A percentile compares a stretch with the other conserved stretches of the same genome.
Evolutionary conservation across 2,113 vertebrate species (phyloP).

Genomic region (Pantherophis guttatus): DNA sequence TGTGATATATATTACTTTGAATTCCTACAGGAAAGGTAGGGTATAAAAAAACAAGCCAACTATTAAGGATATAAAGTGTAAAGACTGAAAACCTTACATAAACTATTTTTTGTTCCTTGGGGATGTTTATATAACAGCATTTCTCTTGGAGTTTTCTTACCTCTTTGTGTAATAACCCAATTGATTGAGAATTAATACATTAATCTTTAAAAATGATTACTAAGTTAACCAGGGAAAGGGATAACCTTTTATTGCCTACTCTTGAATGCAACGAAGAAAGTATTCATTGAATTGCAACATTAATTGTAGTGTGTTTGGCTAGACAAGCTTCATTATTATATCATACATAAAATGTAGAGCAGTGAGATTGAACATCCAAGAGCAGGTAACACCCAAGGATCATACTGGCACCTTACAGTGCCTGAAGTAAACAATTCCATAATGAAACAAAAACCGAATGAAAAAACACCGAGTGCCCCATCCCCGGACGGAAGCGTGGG

Average conservation of each 20-base stretch:
- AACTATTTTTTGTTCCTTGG: slow-evolving; percentile 5
- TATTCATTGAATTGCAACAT: neutral
- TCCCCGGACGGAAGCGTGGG: neutral
- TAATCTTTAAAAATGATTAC: neutral
- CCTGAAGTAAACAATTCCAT: neutral
- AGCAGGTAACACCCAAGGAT: neutral
- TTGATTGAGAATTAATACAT: neutral
- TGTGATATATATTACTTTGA: neutral
- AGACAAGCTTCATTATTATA: neutral
- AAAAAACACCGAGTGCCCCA: neutral
- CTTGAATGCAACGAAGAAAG: neutral
- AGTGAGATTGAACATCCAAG: neutral
- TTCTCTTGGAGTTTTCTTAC: slow-evolving; percentile 47
- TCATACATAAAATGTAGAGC: neutral
- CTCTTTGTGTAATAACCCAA: slow-evolving; percentile 47
- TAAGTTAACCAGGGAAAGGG: slow-evolving; percentile 9
- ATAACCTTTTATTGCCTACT: neutral
- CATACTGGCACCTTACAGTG: neutral
- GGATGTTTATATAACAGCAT: neutral
- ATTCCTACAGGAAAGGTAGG: neutral
- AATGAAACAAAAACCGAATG: neutral
- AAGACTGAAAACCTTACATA: slow-evolving; percentile 11
- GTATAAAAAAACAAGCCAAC: slow-evolving; percentile 4
- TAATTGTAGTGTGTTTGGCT: neutral
- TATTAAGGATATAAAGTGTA: neutral